Percentiles rank a stretch among this genome's conserved stretches.
phyloP scores from a whole-genome alignment of 64 coral and sea anemone species.

The Montipora capricornis region DNA sequence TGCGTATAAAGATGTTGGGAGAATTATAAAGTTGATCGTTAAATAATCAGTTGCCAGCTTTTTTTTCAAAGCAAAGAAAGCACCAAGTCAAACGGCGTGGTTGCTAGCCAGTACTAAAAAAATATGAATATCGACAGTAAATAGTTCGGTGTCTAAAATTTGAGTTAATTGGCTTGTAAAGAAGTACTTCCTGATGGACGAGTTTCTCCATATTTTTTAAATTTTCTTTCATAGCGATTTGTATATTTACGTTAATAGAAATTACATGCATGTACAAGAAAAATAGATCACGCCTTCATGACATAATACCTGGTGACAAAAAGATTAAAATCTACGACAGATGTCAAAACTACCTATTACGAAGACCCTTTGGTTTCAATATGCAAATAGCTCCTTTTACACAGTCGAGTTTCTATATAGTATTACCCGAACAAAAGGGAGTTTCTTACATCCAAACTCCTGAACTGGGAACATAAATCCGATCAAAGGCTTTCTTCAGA shows the following conservation, averaged over 20 bases:
- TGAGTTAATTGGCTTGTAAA: too few relatives aligned
- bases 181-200: too few relatives aligned
- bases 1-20: too few relatives aligned
- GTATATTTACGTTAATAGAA: not conserved
- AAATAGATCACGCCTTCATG: not conserved
- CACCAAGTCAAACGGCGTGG: too few relatives aligned
- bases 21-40: too few relatives aligned
- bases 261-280: not conserved
- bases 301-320: not conserved
- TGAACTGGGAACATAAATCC: not conserved
- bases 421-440: not conserved
- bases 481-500: not conserved
- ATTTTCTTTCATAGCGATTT: too few relatives aligned
- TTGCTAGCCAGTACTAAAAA: too few relatives aligned
- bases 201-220: too few relatives aligned
- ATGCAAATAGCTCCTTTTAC: slow-evolving; percentile 29
- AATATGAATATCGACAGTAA: too few relatives aligned
- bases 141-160: too few relatives aligned
- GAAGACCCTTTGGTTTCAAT: slow-evolving; percentile 11
- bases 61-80: too few relatives aligned
- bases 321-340: slow-evolving; percentile 55
- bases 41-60: too few relatives aligned
- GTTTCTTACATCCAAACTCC: not conserved
- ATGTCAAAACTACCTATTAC: slow-evolving; percentile 38
- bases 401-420: not conserved